Base-by-base conservation (phyloP, 2,888 invertebrate genomes). In the Xylota sylvarum region DNA sequence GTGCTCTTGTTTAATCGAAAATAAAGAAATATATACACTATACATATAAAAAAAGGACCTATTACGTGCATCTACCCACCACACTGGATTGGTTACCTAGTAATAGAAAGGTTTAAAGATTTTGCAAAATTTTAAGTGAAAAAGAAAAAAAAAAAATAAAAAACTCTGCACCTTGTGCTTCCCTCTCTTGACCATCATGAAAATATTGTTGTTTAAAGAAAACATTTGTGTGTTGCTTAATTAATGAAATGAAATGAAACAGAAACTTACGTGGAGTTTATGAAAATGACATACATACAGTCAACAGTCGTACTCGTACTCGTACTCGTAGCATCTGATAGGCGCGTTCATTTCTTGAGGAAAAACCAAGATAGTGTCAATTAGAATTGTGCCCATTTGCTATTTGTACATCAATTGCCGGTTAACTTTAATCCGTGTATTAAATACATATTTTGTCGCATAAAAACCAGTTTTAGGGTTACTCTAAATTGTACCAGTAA, bases 1-100 rank as follows among this genome's bases (percentile, higher is more conserved):
- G 86, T 86, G 85, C 62, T 86, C 81, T 77, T 86, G 77, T 81
- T 86, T 77, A 81, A 81, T 81, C 72, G 81, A 85, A 80, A 79
- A 79, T 74, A 32, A 74, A 30, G 27, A 70, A 43, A 35, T 50
- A 27, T 19, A 48, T 35, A 32, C 23, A 2, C 5, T 46, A 10
- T 35, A 52, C 19, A 14, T 3, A 62, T 35, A 23, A 37, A 27
- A 73, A 67, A 84, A 67, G 73, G 69, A 70, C 56, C 30, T 56
- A 37, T 30, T 60, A 60, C 60, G 32, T 70, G 70, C 62, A 70
- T 74, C 62, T 40, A 72, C n/a, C 43, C 35, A 32, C 27, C 3
- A 32, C 14, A 52, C 40, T 23, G 56, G 69, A 23, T 77, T 77
- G 77, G 32, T 78, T 78, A 70, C 78, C 69, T 70, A 62, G 78